Evolutionary conservation across 2,113 vertebrate genomes (phyloP), one percentile per base, ranked within the genome.

Genomic region (Apaloderma vittatum): DNA sequence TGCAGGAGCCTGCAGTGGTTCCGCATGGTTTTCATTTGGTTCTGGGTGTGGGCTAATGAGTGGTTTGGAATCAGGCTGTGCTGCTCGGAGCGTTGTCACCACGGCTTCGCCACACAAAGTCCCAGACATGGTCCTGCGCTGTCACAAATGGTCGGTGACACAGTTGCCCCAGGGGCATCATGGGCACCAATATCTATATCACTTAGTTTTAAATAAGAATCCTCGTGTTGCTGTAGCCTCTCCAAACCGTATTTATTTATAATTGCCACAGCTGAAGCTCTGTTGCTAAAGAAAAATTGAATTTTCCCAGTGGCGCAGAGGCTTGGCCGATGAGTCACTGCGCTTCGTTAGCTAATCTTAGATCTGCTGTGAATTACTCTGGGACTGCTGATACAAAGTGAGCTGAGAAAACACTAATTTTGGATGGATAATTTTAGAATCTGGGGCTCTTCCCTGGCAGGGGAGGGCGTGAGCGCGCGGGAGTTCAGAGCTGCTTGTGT

Each of bases 141-240:
- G 0, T 1, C 10, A 32, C n/a, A 3, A 8, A 22, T 1, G 5
- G 4, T 12, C 34, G 1, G 16, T 0, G 55, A 2, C 24, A 48
- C 36, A 11, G 2, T 1, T 4, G 10, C 2, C 29, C 13, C 48
- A 10, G 8, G 26, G n/a, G 22, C 59, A 17, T n/a, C 62, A 0
- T 3, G 4, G 54, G 32, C 72, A 91, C 57, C 19, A 1, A 1
- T 3, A 6, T 3, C 71, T 17, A 3, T 3, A 14, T 20, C 26
- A 3, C 2, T 3, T 37, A 51, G 61, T 14, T 34, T 63, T 27
- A 9, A 43, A 12, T 32, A 21, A 37, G 51, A 43, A 49, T 26
- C 36, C 59, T 37, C 16, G 0, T 14, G 26, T 29, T 32, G 5
- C 87, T 32, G 70, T 34, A 49, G 62, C 75, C 74, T 85, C 65